Evolutionary conservation across 2,797 vertebrate species (phyloP), one percentile per base, ranked within the genome.

Genomic region (Gadopsis bispinosus): DNA sequence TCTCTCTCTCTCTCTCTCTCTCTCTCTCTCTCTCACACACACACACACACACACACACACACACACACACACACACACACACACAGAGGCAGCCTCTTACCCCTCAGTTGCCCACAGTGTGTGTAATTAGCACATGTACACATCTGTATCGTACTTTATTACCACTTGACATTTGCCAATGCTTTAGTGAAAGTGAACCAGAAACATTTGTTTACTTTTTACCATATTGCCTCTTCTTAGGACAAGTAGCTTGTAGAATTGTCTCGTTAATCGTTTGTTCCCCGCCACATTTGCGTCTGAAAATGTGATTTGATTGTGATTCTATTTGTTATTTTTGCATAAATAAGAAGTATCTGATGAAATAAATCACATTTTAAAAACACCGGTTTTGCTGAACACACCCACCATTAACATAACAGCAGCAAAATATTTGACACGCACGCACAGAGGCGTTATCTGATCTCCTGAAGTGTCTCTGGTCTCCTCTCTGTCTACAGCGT

Each of bases 401-500:
- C 50, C 58, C 19, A 14, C 2, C 48, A 54, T 68, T 68, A 33
- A 33, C 39, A 48, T 7, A n/a, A 22, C 41, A 68, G 63, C 55
- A 56, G 14, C 37, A 33, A 29, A 45, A 6, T 10, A 26, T 10
- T 16, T 47, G 26, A 53, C 26, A 37, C 41, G 12, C 48, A 26
- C 51, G 48, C 53, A 56, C 72, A 22, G 0, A 37, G 0, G 1
- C 26, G 67, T 80, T 83, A 84, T 89, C 92, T 93, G 93, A 95
- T 95, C 88, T 85, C 33, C 22, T 92, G 71, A 91, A 94, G 94
- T 92, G 93, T 91, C 79, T 77, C 69, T 79, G 83, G 95, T 94
- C 95, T 96, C 95, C 94, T 94, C 91, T 94, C 89, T 94, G 95
- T 95, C 95, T 95, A 75, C 92, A 89, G 82, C 80, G 88, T 81